phyloP scores from a whole-genome alignment of 2,888 invertebrate genomes.

The Leucozona laternaria region DNA sequence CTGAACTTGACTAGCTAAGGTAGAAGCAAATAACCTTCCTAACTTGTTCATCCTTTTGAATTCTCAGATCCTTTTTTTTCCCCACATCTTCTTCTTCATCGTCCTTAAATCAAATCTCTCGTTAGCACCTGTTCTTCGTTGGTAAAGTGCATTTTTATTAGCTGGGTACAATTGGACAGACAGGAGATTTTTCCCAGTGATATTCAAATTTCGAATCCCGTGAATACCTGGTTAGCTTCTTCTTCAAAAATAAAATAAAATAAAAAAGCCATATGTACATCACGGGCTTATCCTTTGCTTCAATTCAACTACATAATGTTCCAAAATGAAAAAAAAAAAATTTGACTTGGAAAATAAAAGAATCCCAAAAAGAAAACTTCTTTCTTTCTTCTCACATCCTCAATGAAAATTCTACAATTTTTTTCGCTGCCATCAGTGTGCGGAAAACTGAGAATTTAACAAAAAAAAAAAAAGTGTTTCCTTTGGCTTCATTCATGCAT shows the following conservation, averaged over 20 bases:
- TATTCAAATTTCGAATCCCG: conserved; percentile 51
- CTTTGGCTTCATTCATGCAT: conserved; percentile 59
- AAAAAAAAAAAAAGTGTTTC: conserved; percentile 64
- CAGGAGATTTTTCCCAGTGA: conserved; percentile 28
- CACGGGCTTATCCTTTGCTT: conserved; percentile 17
- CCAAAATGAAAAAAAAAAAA: not conserved
- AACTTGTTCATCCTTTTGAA: conserved; percentile 12
- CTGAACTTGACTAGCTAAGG: not conserved
- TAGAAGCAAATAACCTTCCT: conserved; percentile 18
- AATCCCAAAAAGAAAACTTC: conserved; percentile 27
- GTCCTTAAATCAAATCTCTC: conserved; percentile 56
- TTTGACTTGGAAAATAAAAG: not conserved
- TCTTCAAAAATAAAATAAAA: not conserved
- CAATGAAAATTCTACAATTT: conserved; percentile 56
- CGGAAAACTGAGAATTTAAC: conserved; percentile 46
- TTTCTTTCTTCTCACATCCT: conserved; percentile 61
- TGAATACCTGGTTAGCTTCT: conserved; percentile 41
- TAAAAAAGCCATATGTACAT: not conserved
- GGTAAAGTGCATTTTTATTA: conserved; percentile 61
- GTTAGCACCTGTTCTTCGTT: conserved; percentile 66
- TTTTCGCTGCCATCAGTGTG: conserved; percentile 14
- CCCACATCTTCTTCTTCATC: not conserved
- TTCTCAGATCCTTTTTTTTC: not conserved
- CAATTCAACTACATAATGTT: conserved; percentile 16
- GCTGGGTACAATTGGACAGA: conserved; percentile 34